Evolutionary conservation across 2,888 invertebrate species (phyloP).

Genomic region (Himalopsyche tibetana): DNA sequence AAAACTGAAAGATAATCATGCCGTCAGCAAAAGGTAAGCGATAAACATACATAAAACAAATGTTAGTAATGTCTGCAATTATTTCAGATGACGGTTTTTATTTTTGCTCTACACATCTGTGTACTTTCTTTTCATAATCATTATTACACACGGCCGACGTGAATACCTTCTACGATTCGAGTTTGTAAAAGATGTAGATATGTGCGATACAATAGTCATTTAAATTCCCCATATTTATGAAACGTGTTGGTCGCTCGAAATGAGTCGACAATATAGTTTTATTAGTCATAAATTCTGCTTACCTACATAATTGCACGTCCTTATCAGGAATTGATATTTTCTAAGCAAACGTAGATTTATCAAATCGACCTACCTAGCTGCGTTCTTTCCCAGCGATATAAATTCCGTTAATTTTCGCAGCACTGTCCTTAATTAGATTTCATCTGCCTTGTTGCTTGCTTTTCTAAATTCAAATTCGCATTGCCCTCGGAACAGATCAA

Average conservation of each 20-base stretch:
- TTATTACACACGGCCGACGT: background rate
- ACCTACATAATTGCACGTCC: constrained; percentile 23
- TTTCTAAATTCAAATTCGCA: too few relatives aligned
- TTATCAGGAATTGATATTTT: background rate
- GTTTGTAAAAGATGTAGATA: background rate
- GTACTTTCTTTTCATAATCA: background rate
- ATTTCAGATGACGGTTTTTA: background rate
- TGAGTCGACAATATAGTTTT: constrained; percentile 23
- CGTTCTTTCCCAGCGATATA: background rate
- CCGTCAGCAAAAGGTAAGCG: constrained; percentile 92
- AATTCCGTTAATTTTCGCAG: constrained; percentile 2
- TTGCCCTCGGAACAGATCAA: too few relatives aligned
- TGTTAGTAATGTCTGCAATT: background rate
- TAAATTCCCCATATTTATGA: background rate
- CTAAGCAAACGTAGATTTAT: background rate
- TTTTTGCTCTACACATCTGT: background rate
- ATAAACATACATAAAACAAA: background rate
- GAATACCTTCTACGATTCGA: background rate
- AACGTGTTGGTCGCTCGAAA: background rate
- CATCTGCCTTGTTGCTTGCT: too few relatives aligned
- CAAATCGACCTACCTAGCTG: background rate
- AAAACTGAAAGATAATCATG: constrained; percentile 88
- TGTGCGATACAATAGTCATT: background rate
- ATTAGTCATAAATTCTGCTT: background rate
- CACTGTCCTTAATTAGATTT: background rate